Evolutionary conservation across 2,888 invertebrate genomes (phyloP).

Genomic region (Quadriops clusia): DNA sequence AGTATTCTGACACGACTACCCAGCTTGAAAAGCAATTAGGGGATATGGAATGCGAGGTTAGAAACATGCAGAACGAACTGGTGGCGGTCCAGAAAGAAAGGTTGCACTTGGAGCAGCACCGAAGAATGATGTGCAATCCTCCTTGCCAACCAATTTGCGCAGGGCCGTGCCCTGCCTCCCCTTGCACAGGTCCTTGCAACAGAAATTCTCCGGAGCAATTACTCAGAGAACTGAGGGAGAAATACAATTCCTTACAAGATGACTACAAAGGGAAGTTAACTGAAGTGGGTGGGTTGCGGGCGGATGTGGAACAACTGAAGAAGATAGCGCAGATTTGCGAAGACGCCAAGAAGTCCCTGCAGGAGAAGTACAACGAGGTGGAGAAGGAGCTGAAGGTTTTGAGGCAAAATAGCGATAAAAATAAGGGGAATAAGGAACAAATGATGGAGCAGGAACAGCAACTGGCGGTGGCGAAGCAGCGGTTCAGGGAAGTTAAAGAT

Average conservation of each 20-base stretch:
- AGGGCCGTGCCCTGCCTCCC: slow-evolving; percentile 21
- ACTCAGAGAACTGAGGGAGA: slow-evolving; percentile 46
- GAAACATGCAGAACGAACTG: slow-evolving; percentile 42
- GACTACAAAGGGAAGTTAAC: slow-evolving; percentile 56
- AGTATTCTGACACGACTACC: slow-evolving; percentile 36
- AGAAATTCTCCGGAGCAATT: slow-evolving; percentile 41
- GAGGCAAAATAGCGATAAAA: too few relatives aligned
- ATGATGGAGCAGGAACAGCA: slow-evolving; percentile 50
- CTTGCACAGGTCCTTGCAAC: slow-evolving; percentile 9
- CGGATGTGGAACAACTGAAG: slow-evolving; percentile 41
- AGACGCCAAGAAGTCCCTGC: slow-evolving; percentile 42
- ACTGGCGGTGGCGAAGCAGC: slow-evolving; percentile 40
- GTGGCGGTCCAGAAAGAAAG: slow-evolving; percentile 40
- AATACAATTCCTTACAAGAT: slow-evolving; percentile 51
- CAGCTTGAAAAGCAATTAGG: slow-evolving; percentile 45
- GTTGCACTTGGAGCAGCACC: slow-evolving; percentile 38
- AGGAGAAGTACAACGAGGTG: slow-evolving; percentile 46
- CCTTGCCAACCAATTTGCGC: slow-evolving; percentile 23
- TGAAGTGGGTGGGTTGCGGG: slow-evolving; percentile 47
- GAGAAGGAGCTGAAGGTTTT: slow-evolving; percentile 40
- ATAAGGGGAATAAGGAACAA: slow-evolving; percentile 52
- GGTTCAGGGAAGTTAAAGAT: slow-evolving; percentile 46
- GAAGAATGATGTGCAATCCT: slow-evolving; percentile 23
- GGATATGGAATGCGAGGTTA: slow-evolving; percentile 48
- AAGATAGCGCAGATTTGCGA: slow-evolving; percentile 33